Conservation (phyloP, 2,797 vertebrate species). For the Sparus aurata region DNA sequence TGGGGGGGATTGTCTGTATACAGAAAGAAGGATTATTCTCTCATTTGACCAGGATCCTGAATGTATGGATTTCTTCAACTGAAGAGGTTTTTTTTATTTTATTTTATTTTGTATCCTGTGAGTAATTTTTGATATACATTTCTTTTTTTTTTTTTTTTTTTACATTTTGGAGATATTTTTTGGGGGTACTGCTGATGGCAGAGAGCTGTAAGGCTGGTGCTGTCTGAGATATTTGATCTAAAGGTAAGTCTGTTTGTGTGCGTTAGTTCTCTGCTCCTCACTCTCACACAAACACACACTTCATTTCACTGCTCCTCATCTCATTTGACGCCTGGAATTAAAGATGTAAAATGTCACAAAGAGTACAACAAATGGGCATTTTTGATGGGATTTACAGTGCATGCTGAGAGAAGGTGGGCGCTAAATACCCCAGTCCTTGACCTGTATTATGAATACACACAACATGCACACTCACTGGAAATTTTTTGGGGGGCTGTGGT, state of each 20-base stretch:
- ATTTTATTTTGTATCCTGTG: constrained; percentile 42
- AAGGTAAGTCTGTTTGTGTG: constrained; percentile 71
- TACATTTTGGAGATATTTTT: constrained; percentile 41
- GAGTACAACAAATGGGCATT: constrained; percentile 39
- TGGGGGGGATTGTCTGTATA: constrained; percentile 65
- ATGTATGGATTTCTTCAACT: constrained; percentile 67
- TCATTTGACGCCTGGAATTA: constrained; percentile 11
- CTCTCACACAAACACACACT: constrained; percentile 5
- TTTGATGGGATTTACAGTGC: constrained; percentile 32
- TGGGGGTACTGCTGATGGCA: constrained; percentile 52
- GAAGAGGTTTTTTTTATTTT: constrained; percentile 51
- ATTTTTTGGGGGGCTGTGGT: constrained; percentile 36
- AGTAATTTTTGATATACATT: constrained; percentile 19
- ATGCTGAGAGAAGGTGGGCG: constrained; percentile 18
- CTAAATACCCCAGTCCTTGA: constrained; percentile 43
- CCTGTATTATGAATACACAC: constrained; percentile 36
- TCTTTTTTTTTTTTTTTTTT: constrained; percentile 10
- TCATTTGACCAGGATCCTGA: constrained; percentile 58
- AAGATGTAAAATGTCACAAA: constrained; percentile 35
- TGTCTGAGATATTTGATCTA: constrained; percentile 56
- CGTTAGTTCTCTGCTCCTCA: constrained; percentile 36
- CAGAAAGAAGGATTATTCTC: constrained; percentile 77
- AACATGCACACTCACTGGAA: constrained; percentile 24
- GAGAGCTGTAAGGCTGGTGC: constrained; percentile 53
- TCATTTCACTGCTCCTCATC: constrained; percentile 15